Percentiles rank a stretch among this genome's conserved stretches.
phyloP scores from a whole-genome alignment of 2,113 vertebrate species.

The Stercorarius parasiticus region DNA sequence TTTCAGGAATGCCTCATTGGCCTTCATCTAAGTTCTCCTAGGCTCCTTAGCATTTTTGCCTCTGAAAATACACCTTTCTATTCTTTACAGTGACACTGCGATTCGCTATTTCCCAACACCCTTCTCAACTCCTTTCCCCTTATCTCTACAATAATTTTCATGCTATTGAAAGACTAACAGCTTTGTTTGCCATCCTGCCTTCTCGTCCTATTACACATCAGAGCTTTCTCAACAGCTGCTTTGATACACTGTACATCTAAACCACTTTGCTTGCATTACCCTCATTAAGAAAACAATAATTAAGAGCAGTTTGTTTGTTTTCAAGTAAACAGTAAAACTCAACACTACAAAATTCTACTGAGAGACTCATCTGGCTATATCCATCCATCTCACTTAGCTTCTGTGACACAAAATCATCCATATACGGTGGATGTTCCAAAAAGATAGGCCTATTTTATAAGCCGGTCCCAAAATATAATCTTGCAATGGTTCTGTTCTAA shows the following conservation, averaged over 20 bases:
- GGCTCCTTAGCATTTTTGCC: not conserved
- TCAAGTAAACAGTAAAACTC: not conserved
- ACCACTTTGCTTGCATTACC: not conserved
- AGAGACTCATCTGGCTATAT: not conserved
- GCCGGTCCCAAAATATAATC: not conserved
- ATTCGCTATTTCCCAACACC: not conserved
- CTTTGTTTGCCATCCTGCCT: not conserved
- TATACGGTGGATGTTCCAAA: not conserved
- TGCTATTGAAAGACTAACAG: not conserved
- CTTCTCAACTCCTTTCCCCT: not conserved
- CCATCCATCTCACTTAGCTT: not conserved
- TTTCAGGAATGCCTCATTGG: not conserved
- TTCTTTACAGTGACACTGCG: not conserved
- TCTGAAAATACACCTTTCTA: not conserved
- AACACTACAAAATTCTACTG: not conserved
- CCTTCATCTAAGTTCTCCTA: not conserved
- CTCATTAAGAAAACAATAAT: conserved; percentile 6
- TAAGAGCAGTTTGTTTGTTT: not conserved
- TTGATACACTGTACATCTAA: not conserved
- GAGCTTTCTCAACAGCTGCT: not conserved
- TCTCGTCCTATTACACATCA: not conserved
- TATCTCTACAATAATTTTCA: not conserved
- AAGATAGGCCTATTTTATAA: not conserved
- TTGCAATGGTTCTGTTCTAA: not conserved
- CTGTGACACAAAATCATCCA: not conserved